Conservation (phyloP, 2,888 invertebrate genomes). For the Drosophila lutescens region DNA sequence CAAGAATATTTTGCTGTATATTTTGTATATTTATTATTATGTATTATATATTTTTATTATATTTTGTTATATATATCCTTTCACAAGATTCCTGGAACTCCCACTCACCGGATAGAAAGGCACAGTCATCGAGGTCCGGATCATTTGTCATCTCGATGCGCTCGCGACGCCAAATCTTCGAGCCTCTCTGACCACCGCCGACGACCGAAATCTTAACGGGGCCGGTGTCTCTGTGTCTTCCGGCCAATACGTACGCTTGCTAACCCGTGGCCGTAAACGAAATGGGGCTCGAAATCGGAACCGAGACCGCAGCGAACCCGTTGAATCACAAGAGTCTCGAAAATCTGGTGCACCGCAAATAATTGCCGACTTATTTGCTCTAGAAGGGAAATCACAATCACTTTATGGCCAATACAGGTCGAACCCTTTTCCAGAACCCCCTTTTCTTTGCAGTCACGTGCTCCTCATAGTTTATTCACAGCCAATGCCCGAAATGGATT, state of each 20-base stretch:
- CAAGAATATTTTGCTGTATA: no score
- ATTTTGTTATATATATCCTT: no score
- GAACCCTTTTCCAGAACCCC: constrained; percentile 49
- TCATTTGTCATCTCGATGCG: constrained; percentile 92
- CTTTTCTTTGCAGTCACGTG: constrained; percentile 55
- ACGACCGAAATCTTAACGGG: constrained; percentile 85
- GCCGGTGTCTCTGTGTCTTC: constrained; percentile 83
- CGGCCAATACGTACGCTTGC: constrained; percentile 83
- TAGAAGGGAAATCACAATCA: constrained; percentile 54
- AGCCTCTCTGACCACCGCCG: constrained; percentile 84
- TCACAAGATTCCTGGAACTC: background rate
- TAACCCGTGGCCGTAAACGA: constrained; percentile 67
- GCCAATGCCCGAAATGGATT: constrained; percentile 26
- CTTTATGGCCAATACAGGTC: constrained; percentile 41
- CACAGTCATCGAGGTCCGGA: constrained; percentile 96
- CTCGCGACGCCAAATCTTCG: constrained; percentile 84
- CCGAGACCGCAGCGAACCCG: constrained; percentile 18
- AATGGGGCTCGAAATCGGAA: constrained; percentile 15
- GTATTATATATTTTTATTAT: no score
- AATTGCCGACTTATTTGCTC: constrained; percentile 38
- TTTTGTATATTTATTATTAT: no score
- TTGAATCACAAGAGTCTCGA: constrained; percentile 16
- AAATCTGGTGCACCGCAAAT: constrained; percentile 34
- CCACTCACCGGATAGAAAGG: constrained; percentile 92
- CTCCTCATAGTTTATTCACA: constrained; percentile 54